Percentiles rank a stretch among this genome's conserved stretches.
Conservation (phyloP, 1,140 invertebrate genomes). For the Drosophila jambulina region DNA sequence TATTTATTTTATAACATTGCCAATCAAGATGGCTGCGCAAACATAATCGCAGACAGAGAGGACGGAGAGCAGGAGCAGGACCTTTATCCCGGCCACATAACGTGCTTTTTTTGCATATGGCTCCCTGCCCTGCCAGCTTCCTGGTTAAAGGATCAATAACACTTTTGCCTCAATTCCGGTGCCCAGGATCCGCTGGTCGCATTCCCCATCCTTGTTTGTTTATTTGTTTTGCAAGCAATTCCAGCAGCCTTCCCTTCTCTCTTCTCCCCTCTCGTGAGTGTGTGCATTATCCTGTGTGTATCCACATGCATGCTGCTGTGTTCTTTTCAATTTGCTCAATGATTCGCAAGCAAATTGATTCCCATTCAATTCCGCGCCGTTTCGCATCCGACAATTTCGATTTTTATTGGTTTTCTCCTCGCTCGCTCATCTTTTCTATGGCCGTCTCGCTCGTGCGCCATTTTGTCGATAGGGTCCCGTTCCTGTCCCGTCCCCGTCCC, state of each 20-base stretch:
- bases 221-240: conserved; percentile 83
- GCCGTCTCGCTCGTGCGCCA: conserved; percentile 53
- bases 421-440: conserved; percentile 12
- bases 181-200: conserved; percentile 33
- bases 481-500: background rate
- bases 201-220: conserved; percentile 51
- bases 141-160: conserved; percentile 80
- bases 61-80: conserved; percentile 8
- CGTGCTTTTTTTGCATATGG: conserved; percentile 70
- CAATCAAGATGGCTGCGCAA: conserved; percentile 85
- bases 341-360: conserved; percentile 85
- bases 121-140: conserved; percentile 13
- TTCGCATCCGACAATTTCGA: conserved; percentile 83
- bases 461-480: conserved; percentile 60
- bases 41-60: conserved; percentile 72
- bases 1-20: conserved; percentile 85
- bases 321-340: conserved; percentile 85
- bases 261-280: background rate
- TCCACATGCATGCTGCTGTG: conserved; percentile 59
- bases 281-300: conserved; percentile 47
- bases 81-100: conserved; percentile 40
- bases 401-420: conserved; percentile 79
- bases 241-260: conserved; percentile 52
- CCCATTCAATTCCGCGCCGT: conserved; percentile 82
- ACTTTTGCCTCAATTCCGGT: conserved; percentile 78